A percentile compares a stretch with the other conserved stretches of the same genome.
These are phyloP conservation scores for Drosophila bocqueti DNA, from an alignment of 1,140 invertebrate genomes.

Conservation along the genomic window DNA sequence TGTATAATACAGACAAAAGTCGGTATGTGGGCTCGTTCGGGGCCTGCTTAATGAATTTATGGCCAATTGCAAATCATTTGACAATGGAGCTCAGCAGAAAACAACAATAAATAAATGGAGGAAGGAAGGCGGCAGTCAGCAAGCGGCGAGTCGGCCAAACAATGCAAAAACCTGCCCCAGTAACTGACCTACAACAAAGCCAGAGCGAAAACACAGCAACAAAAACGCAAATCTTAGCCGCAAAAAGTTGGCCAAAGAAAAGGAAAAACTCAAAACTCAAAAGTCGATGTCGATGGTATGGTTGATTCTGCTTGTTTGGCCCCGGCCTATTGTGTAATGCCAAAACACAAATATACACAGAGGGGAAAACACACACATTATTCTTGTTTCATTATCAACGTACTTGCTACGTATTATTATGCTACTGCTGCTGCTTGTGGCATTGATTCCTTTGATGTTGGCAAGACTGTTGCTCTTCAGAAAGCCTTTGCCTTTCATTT, in stretches of 20 bases:
- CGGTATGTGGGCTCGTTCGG: conserved; percentile 31
- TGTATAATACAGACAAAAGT: conserved; percentile 32
- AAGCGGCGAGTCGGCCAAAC: conserved; percentile 17
- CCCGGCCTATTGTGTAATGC: conserved; percentile 52
- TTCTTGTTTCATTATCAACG: conserved; percentile 74
- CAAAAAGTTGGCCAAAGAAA: conserved; percentile 55
- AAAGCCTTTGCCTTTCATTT: conserved; percentile 38
- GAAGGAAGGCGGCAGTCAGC: conserved; percentile 17
- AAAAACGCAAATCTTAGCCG: conserved; percentile 56
- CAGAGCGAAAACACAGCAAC: conserved; percentile 37
- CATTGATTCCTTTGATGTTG: conserved; percentile 63
- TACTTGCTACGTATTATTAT: conserved; percentile 52
- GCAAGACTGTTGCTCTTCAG: conserved; percentile 43
- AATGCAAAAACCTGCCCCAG: conserved; percentile 63
- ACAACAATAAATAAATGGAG: conserved; percentile 26
- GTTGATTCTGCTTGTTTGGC: conserved; percentile 17
- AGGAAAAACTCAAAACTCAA: conserved; percentile 48
- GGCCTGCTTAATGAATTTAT: conserved; percentile 54
- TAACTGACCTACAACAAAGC: conserved; percentile 72
- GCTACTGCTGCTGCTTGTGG: conserved; percentile 45
- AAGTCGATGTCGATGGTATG: conserved; percentile 42
- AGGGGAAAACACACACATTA: conserved; percentile 36
- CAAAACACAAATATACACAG: conserved; percentile 31
- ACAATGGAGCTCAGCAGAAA: conserved; percentile 45
- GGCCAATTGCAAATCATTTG: conserved; percentile 74